phyloP scores from a whole-genome alignment of 2,888 invertebrate genomes.

The Scrobipalpa atriplicella region DNA sequence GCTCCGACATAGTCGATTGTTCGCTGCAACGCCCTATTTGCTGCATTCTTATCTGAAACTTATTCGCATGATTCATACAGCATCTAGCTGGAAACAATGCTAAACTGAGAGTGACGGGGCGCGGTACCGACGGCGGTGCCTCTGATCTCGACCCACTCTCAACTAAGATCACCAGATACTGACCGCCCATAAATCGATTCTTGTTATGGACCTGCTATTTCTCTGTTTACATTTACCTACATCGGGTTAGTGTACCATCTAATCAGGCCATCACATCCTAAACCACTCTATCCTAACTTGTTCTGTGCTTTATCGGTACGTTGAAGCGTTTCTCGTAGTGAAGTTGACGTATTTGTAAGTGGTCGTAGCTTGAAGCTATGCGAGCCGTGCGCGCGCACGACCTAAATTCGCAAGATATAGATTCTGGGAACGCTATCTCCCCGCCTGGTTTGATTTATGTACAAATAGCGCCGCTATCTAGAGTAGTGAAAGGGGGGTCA shows the following conservation, averaged over 20 bases:
- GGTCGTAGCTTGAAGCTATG: slow-evolving; percentile 19
- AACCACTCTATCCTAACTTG: slow-evolving; percentile 50
- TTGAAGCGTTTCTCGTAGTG: slow-evolving; percentile 34
- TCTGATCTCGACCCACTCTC: slow-evolving; percentile 67
- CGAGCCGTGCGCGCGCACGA: slow-evolving; percentile 19
- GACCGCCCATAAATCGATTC: slow-evolving; percentile 73
- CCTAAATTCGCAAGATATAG: slow-evolving; percentile 41
- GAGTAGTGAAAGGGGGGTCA: slow-evolving; percentile 57
- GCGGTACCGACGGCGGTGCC: slow-evolving; percentile 58
- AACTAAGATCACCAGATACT: slow-evolving; percentile 65
- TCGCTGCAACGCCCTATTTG: slow-evolving; percentile 74
- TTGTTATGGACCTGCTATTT: slow-evolving; percentile 71
- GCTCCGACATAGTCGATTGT: slow-evolving; percentile 57
- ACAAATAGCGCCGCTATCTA: slow-evolving; percentile 53
- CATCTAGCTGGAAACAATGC: slow-evolving; percentile 72
- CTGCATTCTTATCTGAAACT: slow-evolving; percentile 74
- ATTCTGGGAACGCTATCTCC: slow-evolving; percentile 45
- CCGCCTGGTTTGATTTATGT: slow-evolving; percentile 59
- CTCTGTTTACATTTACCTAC: slow-evolving; percentile 66
- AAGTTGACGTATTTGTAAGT: slow-evolving; percentile 31
- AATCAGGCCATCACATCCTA: slow-evolving; percentile 62
- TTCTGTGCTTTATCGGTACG: slow-evolving; percentile 48
- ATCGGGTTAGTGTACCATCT: slow-evolving; percentile 68
- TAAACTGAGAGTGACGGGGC: slow-evolving; percentile 72
- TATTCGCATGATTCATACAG: slow-evolving; percentile 68